Evolutionary conservation across 2,888 invertebrate genomes (phyloP).

Genomic region (Halictus ligatus): DNA sequence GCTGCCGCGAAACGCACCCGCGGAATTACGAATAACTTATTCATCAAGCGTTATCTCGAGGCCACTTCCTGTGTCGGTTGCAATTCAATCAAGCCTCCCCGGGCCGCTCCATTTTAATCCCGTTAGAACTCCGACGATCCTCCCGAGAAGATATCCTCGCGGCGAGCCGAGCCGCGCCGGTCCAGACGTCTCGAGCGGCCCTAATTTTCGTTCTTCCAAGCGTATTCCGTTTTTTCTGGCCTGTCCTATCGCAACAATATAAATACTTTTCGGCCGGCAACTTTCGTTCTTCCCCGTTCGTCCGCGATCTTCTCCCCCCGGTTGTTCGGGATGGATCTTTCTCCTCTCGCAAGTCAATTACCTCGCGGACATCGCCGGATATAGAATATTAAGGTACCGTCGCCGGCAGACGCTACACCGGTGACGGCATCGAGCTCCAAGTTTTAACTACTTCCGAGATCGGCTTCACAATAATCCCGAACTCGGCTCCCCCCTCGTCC

Average conservation of each 20-base stretch:
- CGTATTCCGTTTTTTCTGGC: background rate
- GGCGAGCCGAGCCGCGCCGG: background rate
- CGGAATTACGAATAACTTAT: slow-evolving; percentile 56
- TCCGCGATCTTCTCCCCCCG: slow-evolving; percentile 20
- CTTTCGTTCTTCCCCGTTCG: background rate
- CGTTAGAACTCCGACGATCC: slow-evolving; percentile 33
- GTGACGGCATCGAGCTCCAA: slow-evolving; percentile 60
- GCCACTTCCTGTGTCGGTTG: slow-evolving; percentile 38
- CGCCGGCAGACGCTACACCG: slow-evolving; percentile 52
- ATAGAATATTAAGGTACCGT: slow-evolving; percentile 72
- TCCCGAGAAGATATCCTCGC: background rate
- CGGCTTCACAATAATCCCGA: slow-evolving; percentile 68
- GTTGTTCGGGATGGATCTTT: background rate
- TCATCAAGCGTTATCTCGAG: slow-evolving; percentile 54
- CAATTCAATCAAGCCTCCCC: slow-evolving; percentile 45
- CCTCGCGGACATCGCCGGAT: slow-evolving; percentile 67
- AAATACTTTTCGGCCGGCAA: background rate
- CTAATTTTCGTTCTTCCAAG: background rate
- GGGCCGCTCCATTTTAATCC: slow-evolving; percentile 34
- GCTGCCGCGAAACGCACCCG: slow-evolving; percentile 1
- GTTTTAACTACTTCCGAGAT: slow-evolving; percentile 75
- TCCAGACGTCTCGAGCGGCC: background rate
- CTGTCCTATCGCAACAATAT: background rate
- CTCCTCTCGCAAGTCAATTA: slow-evolving; percentile 67
- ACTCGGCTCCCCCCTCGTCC: slow-evolving; percentile 34